These are phyloP conservation scores for Taeniopygia guttata DNA, from an alignment of 2,797 vertebrate species.

Conservation along the genomic window DNA sequence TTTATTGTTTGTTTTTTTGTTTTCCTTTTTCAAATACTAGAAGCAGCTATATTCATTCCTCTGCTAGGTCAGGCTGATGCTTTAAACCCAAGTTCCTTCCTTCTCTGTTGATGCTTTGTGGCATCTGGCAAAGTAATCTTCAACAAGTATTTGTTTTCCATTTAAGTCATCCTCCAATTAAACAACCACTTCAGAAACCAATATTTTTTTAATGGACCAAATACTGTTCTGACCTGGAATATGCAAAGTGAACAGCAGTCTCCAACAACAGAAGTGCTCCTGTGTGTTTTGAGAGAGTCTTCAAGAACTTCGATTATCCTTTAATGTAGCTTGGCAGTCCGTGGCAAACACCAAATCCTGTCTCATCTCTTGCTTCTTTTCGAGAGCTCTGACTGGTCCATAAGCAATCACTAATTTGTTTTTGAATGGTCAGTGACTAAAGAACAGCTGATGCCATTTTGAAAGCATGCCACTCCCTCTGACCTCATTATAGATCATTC, in stretches of 20 bases:
- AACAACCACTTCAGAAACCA: background rate
- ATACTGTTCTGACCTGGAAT: background rate
- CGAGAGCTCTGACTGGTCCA: background rate
- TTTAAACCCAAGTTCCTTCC: background rate
- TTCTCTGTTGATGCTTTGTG: background rate
- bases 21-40: background rate
- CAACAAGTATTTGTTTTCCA: background rate
- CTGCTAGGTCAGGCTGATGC: background rate
- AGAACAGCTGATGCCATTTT: constrained; percentile 44
- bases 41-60: background rate
- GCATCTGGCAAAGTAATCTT: background rate
- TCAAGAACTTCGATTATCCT: background rate
- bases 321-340: background rate
- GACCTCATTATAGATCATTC: constrained; percentile 27
- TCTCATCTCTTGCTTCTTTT: background rate
- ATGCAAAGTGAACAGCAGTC: background rate
- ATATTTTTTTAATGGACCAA: background rate
- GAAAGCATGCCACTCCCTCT: constrained; percentile 36
- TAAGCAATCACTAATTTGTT: background rate
- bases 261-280: background rate
- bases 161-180: background rate
- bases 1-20: background rate
- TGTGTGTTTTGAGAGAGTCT: background rate
- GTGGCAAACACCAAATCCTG: background rate
- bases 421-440: constrained; percentile 44